Conservation (phyloP, 2,888 invertebrate species). For the Amblyjoppa fuscipennis region DNA sequence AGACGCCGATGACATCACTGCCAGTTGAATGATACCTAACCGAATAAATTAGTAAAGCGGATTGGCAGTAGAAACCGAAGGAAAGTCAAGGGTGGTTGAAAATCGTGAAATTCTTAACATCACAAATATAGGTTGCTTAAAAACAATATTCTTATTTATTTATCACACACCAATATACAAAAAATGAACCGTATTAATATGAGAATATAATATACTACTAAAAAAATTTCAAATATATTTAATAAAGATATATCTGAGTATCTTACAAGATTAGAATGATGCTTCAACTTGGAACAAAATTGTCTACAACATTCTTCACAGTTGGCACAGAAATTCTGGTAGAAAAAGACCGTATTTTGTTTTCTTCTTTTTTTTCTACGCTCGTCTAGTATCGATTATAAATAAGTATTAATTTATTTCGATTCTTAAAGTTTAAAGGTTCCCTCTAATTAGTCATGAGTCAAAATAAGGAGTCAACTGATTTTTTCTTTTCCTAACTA, state of each 20-base stretch:
- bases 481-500: conserved; percentile 74
- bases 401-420: conserved; percentile 83
- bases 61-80: not conserved
- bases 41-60: not conserved
- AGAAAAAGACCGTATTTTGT: conserved; percentile 79
- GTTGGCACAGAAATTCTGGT: conserved; percentile 85
- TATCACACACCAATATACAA: conserved; percentile 86
- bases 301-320: conserved; percentile 84
- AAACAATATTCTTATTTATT: conserved; percentile 85
- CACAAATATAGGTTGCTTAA: conserved; percentile 79
- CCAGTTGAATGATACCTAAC: no score
- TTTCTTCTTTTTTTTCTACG: conserved; percentile 71
- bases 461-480: conserved; percentile 81
- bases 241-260: conserved; percentile 85
- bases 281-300: conserved; percentile 75
- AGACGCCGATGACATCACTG: no score
- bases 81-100: not conserved
- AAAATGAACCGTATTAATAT: conserved; percentile 85
- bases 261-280: conserved; percentile 85
- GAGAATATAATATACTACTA: conserved; percentile 85
- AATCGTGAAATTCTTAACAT: not conserved
- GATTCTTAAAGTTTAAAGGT: conserved; percentile 81
- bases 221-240: conserved; percentile 84
- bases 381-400: conserved; percentile 80
- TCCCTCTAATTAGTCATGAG: conserved; percentile 82